phyloP scores from a whole-genome alignment of 2,797 vertebrate species.

The Etheostoma nigrum region DNA sequence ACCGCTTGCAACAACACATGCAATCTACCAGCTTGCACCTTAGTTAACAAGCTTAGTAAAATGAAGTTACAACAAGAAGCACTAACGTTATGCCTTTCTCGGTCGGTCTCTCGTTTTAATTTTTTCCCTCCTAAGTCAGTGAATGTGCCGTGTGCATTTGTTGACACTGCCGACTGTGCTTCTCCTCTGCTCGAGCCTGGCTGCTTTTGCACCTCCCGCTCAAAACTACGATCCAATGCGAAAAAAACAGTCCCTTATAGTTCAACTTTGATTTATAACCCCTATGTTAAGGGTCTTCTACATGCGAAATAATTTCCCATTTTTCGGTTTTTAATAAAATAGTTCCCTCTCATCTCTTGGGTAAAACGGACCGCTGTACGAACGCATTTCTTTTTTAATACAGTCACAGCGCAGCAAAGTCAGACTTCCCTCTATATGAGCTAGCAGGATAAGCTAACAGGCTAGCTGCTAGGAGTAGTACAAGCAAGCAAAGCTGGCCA shows the following conservation, averaged over 20 bases:
- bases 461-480: constrained; percentile 70
- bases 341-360: constrained; percentile 4
- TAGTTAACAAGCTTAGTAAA: constrained; percentile 46
- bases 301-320: background rate
- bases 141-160: constrained; percentile 77
- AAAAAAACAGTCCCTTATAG: constrained; percentile 58
- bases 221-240: constrained; percentile 80
- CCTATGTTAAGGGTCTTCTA: constrained; percentile 2
- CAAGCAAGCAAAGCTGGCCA: constrained; percentile 76
- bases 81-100: constrained; percentile 44
- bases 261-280: constrained; percentile 51
- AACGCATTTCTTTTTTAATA: constrained; percentile 44
- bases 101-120: constrained; percentile 49
- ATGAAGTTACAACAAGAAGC: constrained; percentile 59
- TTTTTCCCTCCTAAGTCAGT: constrained; percentile 71
- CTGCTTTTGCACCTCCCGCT: constrained; percentile 86
- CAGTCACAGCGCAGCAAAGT: constrained; percentile 72
- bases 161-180: constrained; percentile 77
- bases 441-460: constrained; percentile 75
- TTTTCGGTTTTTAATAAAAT: background rate
- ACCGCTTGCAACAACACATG: constrained; percentile 10
- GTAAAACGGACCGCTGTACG: constrained; percentile 49
- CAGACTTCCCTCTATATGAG: constrained; percentile 58
- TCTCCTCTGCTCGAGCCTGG: constrained; percentile 66
- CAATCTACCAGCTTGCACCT: constrained; percentile 7